Conservation (phyloP, 2,888 invertebrate genomes). For the Pammene fasciana region DNA sequence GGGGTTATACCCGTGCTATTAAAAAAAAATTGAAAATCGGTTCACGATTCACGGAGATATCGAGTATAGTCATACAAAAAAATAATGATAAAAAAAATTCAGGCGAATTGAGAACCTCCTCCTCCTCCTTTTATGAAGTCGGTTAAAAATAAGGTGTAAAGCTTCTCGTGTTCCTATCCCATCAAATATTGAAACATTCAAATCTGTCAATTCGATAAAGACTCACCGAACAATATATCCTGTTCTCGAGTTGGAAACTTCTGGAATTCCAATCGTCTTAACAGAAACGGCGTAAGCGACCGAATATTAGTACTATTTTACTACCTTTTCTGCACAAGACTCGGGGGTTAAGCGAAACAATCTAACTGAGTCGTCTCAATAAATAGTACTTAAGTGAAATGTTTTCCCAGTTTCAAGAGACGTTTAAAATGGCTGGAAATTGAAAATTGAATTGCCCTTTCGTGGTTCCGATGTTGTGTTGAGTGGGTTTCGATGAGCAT, state of each 20-base stretch:
- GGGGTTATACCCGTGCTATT: too few relatives aligned
- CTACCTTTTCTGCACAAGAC: not conserved
- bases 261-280: conserved; percentile 2
- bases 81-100: too few relatives aligned
- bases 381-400: conserved; percentile 22
- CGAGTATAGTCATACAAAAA: too few relatives aligned
- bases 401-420: conserved; percentile 21
- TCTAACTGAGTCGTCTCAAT: conserved; percentile 13
- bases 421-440: conserved; percentile 17
- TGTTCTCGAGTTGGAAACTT: conserved; percentile 12
- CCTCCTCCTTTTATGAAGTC: too few relatives aligned
- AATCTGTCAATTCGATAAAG: conserved; percentile 24
- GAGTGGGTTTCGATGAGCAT: conserved; percentile 7
- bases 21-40: too few relatives aligned
- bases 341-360: conserved; percentile 2
- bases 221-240: conserved; percentile 22
- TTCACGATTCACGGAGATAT: too few relatives aligned
- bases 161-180: not conserved
- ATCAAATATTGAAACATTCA: conserved; percentile 32
- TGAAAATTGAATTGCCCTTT: conserved; percentile 23
- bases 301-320: not conserved
- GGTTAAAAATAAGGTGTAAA: not conserved
- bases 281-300: not conserved
- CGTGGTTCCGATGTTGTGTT: conserved; percentile 4
- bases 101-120: too few relatives aligned